Percentiles rank a stretch among this genome's conserved stretches.
phyloP scores from a whole-genome alignment of 2,797 vertebrate genomes.

The Spheniscus humboldti region DNA sequence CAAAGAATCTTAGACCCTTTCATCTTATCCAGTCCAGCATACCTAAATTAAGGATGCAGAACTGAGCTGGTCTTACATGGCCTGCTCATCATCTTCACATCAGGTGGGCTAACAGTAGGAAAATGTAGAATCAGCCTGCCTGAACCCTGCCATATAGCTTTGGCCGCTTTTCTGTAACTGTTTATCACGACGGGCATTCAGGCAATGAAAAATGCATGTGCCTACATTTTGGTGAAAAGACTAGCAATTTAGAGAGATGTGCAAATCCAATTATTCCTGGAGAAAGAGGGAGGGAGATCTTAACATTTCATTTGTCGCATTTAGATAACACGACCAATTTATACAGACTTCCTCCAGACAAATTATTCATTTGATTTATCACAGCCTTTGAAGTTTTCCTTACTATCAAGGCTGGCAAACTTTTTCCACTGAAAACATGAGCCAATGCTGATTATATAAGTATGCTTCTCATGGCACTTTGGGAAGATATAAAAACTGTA shows the following conservation, averaged over 20 bases:
- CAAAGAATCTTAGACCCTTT: neutral
- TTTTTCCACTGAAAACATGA: neutral
- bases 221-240: neutral
- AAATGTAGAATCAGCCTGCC: neutral
- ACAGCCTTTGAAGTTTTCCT: conserved; percentile 36
- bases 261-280: conserved; percentile 15
- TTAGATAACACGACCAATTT: conserved; percentile 25
- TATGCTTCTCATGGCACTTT: neutral
- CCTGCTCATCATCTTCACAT: neutral
- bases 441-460: neutral
- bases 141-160: neutral
- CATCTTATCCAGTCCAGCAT: neutral
- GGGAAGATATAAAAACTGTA: neutral
- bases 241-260: neutral
- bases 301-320: conserved; percentile 17
- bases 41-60: neutral
- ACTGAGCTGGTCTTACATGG: neutral
- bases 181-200: neutral
- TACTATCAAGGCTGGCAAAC: neutral
- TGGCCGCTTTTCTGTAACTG: neutral
- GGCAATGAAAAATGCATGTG: neutral
- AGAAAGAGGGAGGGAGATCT: neutral
- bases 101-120: neutral
- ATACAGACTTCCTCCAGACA: neutral
- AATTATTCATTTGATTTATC: conserved; percentile 29